Evolutionary conservation across 2,888 invertebrate genomes (phyloP).

Genomic region (Pelosia muscerda): DNA sequence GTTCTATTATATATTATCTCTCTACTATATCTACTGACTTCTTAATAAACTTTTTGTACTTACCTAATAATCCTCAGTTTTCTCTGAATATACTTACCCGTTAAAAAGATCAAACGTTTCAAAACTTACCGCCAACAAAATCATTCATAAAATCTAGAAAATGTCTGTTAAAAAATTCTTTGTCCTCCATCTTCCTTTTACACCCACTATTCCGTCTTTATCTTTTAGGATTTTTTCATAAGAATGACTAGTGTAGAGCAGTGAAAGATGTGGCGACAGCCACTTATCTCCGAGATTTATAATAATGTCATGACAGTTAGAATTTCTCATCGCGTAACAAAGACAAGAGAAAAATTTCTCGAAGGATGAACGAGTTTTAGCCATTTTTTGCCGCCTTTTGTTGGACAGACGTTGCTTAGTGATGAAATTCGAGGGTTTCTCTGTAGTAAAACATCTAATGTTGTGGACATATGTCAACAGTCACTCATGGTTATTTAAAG

Average conservation of each 20-base stretch:
- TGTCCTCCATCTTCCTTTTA: slow-evolving; percentile 3
- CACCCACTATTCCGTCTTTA: slow-evolving; percentile 32
- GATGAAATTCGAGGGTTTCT: slow-evolving; percentile 7
- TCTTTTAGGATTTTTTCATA: slow-evolving; percentile 25
- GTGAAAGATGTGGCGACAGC: slow-evolving; percentile 37
- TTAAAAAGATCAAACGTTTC: slow-evolving; percentile 4
- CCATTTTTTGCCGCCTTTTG: slow-evolving; percentile 36
- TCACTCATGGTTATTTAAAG: neutral
- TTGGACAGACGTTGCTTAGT: slow-evolving; percentile 21
- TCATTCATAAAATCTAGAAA: slow-evolving; percentile 1
- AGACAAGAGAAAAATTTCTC: slow-evolving; percentile 35
- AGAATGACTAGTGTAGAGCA: slow-evolving; percentile 48
- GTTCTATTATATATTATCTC: neutral
- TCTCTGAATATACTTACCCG: neutral
- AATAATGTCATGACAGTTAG: slow-evolving; percentile 51
- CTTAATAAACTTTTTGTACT: neutral
- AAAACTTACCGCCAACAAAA: neutral
- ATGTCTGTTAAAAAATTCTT: slow-evolving; percentile 21
- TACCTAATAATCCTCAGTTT: slow-evolving; percentile 9
- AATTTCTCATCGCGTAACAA: slow-evolving; percentile 46
- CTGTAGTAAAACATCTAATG: slow-evolving; percentile 6
- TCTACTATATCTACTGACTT: neutral
- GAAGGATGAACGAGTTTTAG: slow-evolving; percentile 26
- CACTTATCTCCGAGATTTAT: slow-evolving; percentile 53
- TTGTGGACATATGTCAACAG: slow-evolving; percentile 9